phyloP scores from a whole-genome alignment of 2,888 invertebrate genomes.

The Ischnura elegans region DNA sequence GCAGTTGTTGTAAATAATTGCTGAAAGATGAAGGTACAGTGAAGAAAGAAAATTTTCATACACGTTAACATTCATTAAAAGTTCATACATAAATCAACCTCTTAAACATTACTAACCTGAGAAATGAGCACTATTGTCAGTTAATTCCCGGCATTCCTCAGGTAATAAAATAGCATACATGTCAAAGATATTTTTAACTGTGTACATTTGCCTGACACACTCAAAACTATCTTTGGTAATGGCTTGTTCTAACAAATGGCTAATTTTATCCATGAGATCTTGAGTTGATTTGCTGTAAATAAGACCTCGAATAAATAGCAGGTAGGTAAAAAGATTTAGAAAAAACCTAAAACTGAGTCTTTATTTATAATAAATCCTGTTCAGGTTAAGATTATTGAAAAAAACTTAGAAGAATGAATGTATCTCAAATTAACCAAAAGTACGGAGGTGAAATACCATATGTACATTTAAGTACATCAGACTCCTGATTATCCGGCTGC shows the following conservation, averaged over 20 bases:
- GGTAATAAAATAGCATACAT: slow-evolving; percentile 28
- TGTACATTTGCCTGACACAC: slow-evolving; percentile 27
- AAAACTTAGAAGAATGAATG: too few relatives aligned
- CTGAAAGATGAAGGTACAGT: background rate
- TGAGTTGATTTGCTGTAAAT: slow-evolving; percentile 27
- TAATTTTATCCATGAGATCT: background rate
- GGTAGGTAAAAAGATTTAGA: background rate
- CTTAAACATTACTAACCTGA: background rate
- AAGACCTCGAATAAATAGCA: background rate
- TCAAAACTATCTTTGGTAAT: slow-evolving; percentile 19
- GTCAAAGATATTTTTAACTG: slow-evolving; percentile 47
- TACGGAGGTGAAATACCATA: too few relatives aligned
- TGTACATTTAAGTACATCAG: too few relatives aligned
- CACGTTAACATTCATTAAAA: too few relatives aligned
- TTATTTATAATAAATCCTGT: background rate
- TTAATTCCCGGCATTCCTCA: background rate
- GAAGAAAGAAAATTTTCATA: too few relatives aligned
- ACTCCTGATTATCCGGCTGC: too few relatives aligned
- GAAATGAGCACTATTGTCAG: slow-evolving; percentile 33
- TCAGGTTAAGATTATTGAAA: too few relatives aligned
- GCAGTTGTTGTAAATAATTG: slow-evolving; percentile 46
- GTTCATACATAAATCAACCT: background rate
- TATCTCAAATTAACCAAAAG: too few relatives aligned
- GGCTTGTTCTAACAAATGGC: slow-evolving; percentile 3
- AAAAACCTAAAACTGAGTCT: too few relatives aligned